phyloP scores from a whole-genome alignment of 2,113 vertebrate genomes.

The Hassar affinis region DNA sequence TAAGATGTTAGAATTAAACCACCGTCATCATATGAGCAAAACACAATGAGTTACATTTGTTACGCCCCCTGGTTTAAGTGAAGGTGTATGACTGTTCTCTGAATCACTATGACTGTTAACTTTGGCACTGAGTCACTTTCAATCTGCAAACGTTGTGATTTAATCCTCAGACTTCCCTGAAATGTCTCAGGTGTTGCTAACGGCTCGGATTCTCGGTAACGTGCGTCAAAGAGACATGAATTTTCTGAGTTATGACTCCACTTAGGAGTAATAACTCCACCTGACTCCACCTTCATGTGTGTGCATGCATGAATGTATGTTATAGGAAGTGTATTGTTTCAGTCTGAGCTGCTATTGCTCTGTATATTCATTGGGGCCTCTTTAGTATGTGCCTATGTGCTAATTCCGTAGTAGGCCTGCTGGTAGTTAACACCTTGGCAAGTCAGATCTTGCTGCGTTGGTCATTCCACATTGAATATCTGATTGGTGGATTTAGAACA shows the following conservation, averaged over 20 bases:
- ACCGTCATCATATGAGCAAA: not conserved
- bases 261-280: too few relatives aligned
- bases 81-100: not conserved
- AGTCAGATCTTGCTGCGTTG: constrained; percentile 17
- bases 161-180: not conserved
- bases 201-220: not conserved
- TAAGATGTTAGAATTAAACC: not conserved
- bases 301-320: constrained; percentile 21
- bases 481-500: not conserved
- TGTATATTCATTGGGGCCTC: constrained; percentile 7
- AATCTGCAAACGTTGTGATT: not conserved
- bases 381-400: constrained; percentile 39
- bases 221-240: constrained; percentile 11
- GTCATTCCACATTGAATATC: constrained; percentile 2
- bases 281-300: not conserved
- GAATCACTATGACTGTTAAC: not conserved
- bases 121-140: not conserved
- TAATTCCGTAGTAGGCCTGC: constrained; percentile 41
- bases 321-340: constrained; percentile 14
- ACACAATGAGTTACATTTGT: not conserved
- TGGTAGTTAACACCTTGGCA: constrained; percentile 46
- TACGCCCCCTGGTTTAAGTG: not conserved
- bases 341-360: constrained; percentile 20
- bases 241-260: constrained; percentile 29
- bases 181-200: constrained; percentile 4